Evolutionary conservation across 2,113 vertebrate genomes (phyloP), one percentile per base, ranked within the genome.

Genomic region (Saguinus midas): DNA sequence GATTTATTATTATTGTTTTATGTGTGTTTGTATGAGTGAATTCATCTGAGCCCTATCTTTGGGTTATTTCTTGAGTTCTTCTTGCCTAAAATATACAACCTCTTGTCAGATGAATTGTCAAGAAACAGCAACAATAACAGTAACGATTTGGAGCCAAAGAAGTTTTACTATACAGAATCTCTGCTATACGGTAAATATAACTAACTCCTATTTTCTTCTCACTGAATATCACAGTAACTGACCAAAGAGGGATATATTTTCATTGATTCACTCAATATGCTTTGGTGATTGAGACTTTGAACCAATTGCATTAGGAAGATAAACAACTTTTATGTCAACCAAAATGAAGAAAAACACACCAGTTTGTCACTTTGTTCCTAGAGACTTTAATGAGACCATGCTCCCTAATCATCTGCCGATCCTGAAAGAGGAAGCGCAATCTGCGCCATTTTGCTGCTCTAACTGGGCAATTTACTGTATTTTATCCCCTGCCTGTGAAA

Each of bases 341-440:
- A 95, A 97, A 97, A 96, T 97, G 88, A 86, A 97, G 90, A 93
- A 95, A 95, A 97, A 96, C 61, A 37, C n/a, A 82, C 16, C 2
- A 78, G 94, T 87, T 85, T 85, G 37, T 96, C 83, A 5, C 97
- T 96, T 92, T 70, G 29, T 94, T 97, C 78, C 72, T 94, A 96
- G 94, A 91, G 37, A 1, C 23, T 92, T 97, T 98, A 96, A 98
- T 98, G 96, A 98, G 84, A 95, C 96, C 95, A 66, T 93, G 50
- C 43, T 98, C 93, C 96, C 98, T 96, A 97, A 97, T 98, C 96
- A 98, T 96, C 40, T 95, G 66, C 84, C 86, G 76, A 96, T 98
- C 87, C 61, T 52, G 14, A 27, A 91, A 97, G 90, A 97, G 95
- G 80, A 96, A 61, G 8, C 0, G 0, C 43, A 98, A 90, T 98